Percentiles rank a stretch among this genome's conserved stretches.
phyloP scores from a whole-genome alignment of 1,140 invertebrate species.

The Macrostomum lignano region DNA sequence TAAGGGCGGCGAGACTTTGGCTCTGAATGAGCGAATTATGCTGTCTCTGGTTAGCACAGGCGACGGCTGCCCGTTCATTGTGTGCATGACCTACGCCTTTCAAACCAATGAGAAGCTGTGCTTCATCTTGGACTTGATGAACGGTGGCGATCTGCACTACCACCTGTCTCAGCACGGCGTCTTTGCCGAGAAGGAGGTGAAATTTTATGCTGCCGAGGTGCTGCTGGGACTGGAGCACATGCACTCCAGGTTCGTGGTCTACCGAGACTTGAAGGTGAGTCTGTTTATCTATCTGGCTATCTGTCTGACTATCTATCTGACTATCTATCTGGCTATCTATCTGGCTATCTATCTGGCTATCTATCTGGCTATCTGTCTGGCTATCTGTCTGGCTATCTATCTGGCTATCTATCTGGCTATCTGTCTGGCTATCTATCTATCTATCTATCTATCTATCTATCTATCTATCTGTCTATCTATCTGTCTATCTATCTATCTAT shows the following conservation, averaged over 20 bases:
- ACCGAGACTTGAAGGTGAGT: slow-evolving; percentile 58
- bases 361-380: too few relatives aligned
- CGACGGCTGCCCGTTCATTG: slow-evolving; percentile 95
- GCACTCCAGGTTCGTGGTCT: slow-evolving; percentile 90
- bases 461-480: too few relatives aligned
- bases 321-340: too few relatives aligned
- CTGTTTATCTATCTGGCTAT: too few relatives aligned
- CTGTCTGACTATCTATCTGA: too few relatives aligned
- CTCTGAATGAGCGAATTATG: slow-evolving; percentile 96
- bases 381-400: too few relatives aligned
- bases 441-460: too few relatives aligned
- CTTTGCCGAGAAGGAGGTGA: slow-evolving; percentile 91
- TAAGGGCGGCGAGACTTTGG: slow-evolving; percentile 96
- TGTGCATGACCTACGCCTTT: slow-evolving; percentile 99
- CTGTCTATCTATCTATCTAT: too few relatives aligned
- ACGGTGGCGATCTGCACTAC: slow-evolving; percentile 97
- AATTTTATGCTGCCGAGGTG: slow-evolving; percentile 94
- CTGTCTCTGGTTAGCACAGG: slow-evolving; percentile 88
- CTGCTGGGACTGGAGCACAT: slow-evolving; percentile 82
- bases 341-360: too few relatives aligned
- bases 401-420: too few relatives aligned
- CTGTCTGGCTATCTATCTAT: too few relatives aligned
- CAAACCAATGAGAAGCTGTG: slow-evolving; percentile 90
- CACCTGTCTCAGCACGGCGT: slow-evolving; percentile 96
- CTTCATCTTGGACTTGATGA: slow-evolving; percentile 98